Conservation (phyloP, 1,140 invertebrate genomes). For the Bombus confusus region DNA sequence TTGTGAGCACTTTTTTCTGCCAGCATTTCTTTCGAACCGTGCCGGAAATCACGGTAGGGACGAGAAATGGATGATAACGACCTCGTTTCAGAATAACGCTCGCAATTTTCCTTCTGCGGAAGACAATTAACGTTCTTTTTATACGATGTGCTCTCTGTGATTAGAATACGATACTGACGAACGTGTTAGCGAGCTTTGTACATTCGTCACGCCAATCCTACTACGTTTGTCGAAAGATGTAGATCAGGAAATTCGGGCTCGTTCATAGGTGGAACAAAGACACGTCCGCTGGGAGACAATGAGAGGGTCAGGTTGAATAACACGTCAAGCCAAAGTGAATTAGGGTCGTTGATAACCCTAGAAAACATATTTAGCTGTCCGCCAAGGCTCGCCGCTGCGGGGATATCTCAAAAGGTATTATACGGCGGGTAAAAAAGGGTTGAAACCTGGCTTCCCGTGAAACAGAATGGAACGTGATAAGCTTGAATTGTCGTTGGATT, state of each 20-base stretch:
- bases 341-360: slow-evolving; percentile 69
- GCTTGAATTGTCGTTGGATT: background rate
- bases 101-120: too few species aligned
- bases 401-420: background rate
- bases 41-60: background rate
- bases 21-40: background rate
- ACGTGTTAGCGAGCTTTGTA: background rate
- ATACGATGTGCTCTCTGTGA: too few species aligned
- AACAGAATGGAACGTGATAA: background rate
- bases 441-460: background rate
- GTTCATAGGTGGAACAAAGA: background rate
- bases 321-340: slow-evolving; percentile 67
- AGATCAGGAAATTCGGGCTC: slow-evolving; percentile 34
- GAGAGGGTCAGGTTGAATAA: slow-evolving; percentile 57
- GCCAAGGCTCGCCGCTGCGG: too few species aligned
- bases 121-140: background rate
- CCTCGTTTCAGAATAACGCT: background rate
- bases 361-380: slow-evolving; percentile 67
- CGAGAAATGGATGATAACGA: background rate
- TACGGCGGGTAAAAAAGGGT: background rate
- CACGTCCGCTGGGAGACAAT: background rate
- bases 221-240: slow-evolving; percentile 47
- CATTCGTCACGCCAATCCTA: too few species aligned
- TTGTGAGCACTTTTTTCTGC: background rate
- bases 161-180: background rate